A percentile compares a stretch with the other conserved stretches of the same genome.
These are phyloP conservation scores for Ophion ventricosus DNA, from an alignment of 2,888 invertebrate genomes.

Conservation along the genomic window DNA sequence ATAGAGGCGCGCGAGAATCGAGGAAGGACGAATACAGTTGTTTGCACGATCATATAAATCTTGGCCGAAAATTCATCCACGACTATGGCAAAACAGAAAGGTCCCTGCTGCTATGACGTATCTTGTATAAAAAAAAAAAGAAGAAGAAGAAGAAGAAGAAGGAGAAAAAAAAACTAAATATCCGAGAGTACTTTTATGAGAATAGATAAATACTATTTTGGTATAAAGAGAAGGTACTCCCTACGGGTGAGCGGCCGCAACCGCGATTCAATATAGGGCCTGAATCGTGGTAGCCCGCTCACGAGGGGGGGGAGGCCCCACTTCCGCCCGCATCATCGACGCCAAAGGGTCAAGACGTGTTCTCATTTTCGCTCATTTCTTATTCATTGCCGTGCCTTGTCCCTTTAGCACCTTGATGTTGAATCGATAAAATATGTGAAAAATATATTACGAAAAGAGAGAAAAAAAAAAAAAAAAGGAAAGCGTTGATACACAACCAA, in stretches of 20 bases:
- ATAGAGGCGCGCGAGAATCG: not conserved
- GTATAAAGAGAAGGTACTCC: slow-evolving; percentile 74
- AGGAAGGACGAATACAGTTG: slow-evolving; percentile 2
- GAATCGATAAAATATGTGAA: slow-evolving; percentile 16
- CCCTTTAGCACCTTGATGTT: slow-evolving; percentile 69
- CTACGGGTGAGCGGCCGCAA: slow-evolving; percentile 75
- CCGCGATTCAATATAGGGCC: slow-evolving; percentile 81
- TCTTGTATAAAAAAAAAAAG: slow-evolving; percentile 40
- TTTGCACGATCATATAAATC: slow-evolving; percentile 20
- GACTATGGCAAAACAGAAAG: slow-evolving; percentile 28
- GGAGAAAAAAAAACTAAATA: slow-evolving; percentile 38
- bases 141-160: slow-evolving; percentile 22
- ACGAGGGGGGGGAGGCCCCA: slow-evolving; percentile 18
- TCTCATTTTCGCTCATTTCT: slow-evolving; percentile 67
- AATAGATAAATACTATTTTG: slow-evolving; percentile 79
- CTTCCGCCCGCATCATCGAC: slow-evolving; percentile 61
- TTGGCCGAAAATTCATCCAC: slow-evolving; percentile 45
- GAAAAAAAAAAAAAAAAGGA: too few relatives aligned
- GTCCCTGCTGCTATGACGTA: slow-evolving; percentile 53
- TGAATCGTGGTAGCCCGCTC: slow-evolving; percentile 73
- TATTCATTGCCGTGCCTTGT: slow-evolving; percentile 68
- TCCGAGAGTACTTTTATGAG: slow-evolving; percentile 76
- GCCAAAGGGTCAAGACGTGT: slow-evolving; percentile 68
- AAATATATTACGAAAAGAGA: not conserved
- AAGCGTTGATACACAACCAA: slow-evolving; percentile 8